phyloP scores from a whole-genome alignment of 2,113 vertebrate species.

The Datnioides undecimradiatus region DNA sequence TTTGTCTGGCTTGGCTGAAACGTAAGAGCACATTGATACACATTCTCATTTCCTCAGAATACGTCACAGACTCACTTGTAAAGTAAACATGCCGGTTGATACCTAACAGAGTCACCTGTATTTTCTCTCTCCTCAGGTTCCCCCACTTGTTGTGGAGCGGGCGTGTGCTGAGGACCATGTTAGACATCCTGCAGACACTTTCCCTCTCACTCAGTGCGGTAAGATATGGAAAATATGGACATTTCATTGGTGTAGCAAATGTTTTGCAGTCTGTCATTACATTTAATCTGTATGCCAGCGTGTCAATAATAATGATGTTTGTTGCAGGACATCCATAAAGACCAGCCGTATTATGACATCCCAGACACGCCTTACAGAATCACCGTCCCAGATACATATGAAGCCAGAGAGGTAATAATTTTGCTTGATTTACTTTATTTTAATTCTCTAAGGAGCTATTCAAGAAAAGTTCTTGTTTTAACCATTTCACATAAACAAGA shows the following conservation, averaged over 20 bases:
- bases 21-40: constrained; percentile 81
- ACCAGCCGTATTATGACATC: constrained; percentile 98
- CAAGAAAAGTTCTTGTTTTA: neutral
- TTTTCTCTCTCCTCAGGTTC: constrained; percentile 83
- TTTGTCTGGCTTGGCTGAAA: constrained; percentile 95
- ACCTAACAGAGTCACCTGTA: neutral
- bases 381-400: constrained; percentile 95
- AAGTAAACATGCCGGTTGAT: neutral
- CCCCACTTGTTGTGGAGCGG: constrained; percentile 98
- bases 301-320: neutral
- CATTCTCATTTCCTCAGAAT: neutral
- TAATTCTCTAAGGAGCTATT: no score
- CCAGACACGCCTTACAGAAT: constrained; percentile 95
- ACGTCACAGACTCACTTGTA: neutral
- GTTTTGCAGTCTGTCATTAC: neutral
- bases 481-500: neutral
- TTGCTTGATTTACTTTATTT: no score
- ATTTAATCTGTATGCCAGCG: neutral
- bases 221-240: constrained; percentile 63
- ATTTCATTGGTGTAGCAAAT: neutral
- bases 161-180: constrained; percentile 96
- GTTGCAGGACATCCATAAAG: constrained; percentile 97
- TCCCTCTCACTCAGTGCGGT: constrained; percentile 96
- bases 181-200: constrained; percentile 97
- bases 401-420: constrained; percentile 96